A percentile compares a stretch with the other conserved stretches of the same genome.
Evolutionary conservation across 2,113 vertebrate species (phyloP).

Genomic region (Platysternon megacephalum): DNA sequence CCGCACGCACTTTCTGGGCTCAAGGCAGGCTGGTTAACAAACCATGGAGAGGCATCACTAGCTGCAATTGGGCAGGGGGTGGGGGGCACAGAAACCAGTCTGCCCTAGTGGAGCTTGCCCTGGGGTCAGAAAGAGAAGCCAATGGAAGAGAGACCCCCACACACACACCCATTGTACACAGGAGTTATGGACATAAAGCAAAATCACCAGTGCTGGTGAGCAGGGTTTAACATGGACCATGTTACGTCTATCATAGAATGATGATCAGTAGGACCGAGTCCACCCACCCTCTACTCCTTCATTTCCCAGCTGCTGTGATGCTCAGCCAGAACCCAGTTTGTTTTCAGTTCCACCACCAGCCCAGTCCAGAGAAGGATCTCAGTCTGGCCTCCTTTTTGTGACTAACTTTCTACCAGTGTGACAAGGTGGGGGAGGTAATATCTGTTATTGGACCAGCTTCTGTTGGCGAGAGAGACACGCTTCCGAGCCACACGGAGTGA

Average conservation of each 20-base stretch:
- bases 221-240: not conserved
- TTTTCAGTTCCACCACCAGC: not conserved
- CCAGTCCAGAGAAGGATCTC: slow-evolving; percentile 19
- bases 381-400: not conserved
- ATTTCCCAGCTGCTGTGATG: slow-evolving; percentile 7
- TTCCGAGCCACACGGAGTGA: not conserved
- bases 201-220: not conserved
- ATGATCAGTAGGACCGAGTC: not conserved
- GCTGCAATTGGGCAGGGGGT: fast-evolving
- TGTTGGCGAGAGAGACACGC: not conserved
- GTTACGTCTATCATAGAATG: not conserved
- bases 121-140: not conserved
- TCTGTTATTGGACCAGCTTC: not conserved
- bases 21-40: not conserved
- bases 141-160: not conserved
- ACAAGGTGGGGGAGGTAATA: not conserved
- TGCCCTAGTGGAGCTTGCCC: not conserved
- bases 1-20: slow-evolving; percentile 25
- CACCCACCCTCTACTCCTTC: not conserved
- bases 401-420: not conserved
- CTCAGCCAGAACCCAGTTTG: not conserved
- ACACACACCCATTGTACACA: no score
- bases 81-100: not conserved
- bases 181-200: not conserved
- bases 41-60: not conserved